Base-by-base conservation (phyloP, 2,888 invertebrate genomes). In the Lathronympha strigana region DNA sequence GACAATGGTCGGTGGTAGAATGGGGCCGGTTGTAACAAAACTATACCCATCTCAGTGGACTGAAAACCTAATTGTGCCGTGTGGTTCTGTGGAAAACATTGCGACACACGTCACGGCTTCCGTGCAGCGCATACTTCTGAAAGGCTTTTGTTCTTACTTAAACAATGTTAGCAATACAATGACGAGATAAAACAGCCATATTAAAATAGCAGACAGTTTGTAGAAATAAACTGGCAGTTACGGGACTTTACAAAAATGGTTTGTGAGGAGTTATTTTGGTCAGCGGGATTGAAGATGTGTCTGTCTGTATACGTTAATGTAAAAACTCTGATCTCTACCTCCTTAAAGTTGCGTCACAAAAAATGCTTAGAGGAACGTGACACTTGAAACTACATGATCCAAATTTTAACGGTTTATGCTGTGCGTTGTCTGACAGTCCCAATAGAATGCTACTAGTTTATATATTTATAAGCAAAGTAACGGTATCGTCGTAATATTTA, bases 61-160 rank as follows among this genome's bases (percentile, higher is more conserved):
- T 60, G 66, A 86, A 57, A 84, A 88, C 81, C 84, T 89, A 91
- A 90, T 90, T 89, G 91, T 87, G 68, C 72, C 28, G 17, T 76
- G 75, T 74, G 80, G 78, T 77, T 74, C 76, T 76, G 79, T 82
- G 82, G 76, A 74, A 87, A 87, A 88, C 89, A 87, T 83, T 83
- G 84, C 86, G 82, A 80, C 89, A 84, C 88, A 85, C 82, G 85
- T 87, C 88, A 87, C 79, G 79, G 81, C 80, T 86, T 86, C 86
- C 86, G 80, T 73, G 72, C 68, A 69, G 71, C 79, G 80, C 84
- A 84, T 85, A 86, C 83, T 85, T 82, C 87, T 91, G 89, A 90
- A 90, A 83, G 79, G 79, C 84, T 80, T 87, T 91, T 92, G 91
- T 92, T 90, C 92, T 90, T 89, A 84, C 77, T 80, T 81, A 73